Conservation (phyloP, 1,140 invertebrate genomes). For the Penaeus vannamei region DNA sequence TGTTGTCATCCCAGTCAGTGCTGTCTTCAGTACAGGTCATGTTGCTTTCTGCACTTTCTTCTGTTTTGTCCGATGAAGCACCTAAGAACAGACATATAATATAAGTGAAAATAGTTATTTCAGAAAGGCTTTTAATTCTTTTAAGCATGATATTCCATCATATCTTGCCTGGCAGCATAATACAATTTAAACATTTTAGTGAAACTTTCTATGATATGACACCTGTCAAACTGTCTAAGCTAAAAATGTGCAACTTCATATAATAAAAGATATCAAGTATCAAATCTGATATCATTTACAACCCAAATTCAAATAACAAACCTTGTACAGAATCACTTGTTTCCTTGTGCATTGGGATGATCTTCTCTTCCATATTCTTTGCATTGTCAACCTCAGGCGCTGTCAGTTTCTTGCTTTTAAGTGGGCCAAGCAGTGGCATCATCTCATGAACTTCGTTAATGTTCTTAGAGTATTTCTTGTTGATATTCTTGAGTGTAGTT, state of each 20-base stretch:
- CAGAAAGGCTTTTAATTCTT: not conserved
- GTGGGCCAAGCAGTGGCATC: not conserved
- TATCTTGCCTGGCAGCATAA: not conserved
- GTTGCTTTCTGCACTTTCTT: conserved; percentile 38
- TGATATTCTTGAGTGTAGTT: not conserved
- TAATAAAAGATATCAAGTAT: too few relatives aligned
- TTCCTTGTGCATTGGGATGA: too few relatives aligned
- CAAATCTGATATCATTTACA: too few relatives aligned
- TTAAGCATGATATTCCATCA: not conserved
- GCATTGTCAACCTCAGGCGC: not conserved
- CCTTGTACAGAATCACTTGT: too few relatives aligned
- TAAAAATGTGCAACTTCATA: too few relatives aligned
- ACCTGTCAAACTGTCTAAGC: too few relatives aligned
- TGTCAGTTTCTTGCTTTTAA: too few relatives aligned
- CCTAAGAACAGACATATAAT: not conserved
- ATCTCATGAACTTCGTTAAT: not conserved
- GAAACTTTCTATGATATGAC: too few relatives aligned
- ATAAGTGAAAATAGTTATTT: not conserved
- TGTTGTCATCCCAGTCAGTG: conserved; percentile 55
- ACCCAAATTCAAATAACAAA: too few relatives aligned
- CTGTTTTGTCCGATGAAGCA: conserved; percentile 22
- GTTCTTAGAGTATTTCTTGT: not conserved
- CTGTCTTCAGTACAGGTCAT: conserved; percentile 50
- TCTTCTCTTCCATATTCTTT: too few relatives aligned
- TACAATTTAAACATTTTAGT: too few relatives aligned